Evolutionary conservation across 1,140 invertebrate species (phyloP).

Genomic region (Brachionus paranguensis): DNA sequence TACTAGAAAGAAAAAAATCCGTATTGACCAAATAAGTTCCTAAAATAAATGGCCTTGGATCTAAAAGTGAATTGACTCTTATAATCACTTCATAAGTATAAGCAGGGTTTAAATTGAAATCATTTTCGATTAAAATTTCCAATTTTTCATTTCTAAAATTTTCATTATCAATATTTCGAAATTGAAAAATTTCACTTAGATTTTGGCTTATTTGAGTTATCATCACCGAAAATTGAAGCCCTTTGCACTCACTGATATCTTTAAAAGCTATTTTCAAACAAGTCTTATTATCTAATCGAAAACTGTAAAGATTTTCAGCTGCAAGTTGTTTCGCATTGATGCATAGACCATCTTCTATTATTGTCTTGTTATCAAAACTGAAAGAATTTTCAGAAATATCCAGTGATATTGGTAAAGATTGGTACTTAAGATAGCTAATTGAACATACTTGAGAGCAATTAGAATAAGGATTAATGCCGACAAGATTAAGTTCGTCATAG

Average conservation of each 20-base stretch:
- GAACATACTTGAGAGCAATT: background rate
- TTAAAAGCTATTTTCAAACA: background rate
- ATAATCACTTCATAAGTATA: background rate
- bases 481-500: background rate
- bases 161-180: background rate
- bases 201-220: background rate
- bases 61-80: background rate
- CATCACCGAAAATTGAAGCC: background rate
- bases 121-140: background rate
- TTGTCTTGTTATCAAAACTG: background rate
- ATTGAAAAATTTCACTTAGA: background rate
- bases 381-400: background rate
- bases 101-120: background rate
- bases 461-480: background rate
- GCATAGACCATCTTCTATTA: background rate
- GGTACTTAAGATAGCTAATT: background rate
- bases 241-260: background rate
- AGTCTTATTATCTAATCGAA: background rate
- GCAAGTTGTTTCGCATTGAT: background rate
- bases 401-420: background rate
- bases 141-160: background rate
- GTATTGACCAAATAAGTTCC: background rate
- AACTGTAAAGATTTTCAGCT: background rate
- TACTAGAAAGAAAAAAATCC: background rate
- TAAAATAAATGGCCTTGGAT: background rate